Evolutionary conservation across 2,797 vertebrate species (phyloP).

Genomic region (Scleropages formosus): DNA sequence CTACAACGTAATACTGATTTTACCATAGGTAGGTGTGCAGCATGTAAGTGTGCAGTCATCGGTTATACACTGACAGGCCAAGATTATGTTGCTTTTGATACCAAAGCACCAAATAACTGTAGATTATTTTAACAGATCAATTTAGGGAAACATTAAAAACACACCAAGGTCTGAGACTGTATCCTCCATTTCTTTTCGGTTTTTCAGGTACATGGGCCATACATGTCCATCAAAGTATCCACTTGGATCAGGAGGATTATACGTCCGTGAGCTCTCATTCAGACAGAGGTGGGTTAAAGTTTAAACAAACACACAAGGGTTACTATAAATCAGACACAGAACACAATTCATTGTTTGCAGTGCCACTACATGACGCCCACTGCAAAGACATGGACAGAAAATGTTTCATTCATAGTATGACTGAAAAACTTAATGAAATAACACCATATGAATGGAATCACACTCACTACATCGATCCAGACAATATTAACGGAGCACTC

Average conservation of each 20-base stretch:
- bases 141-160: constrained; percentile 27
- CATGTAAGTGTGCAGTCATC: too few relatives aligned
- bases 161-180: constrained; percentile 68
- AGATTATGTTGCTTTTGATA: too few relatives aligned
- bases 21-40: too few relatives aligned
- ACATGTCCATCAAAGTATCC: constrained; percentile 87
- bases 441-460: not conserved
- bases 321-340: constrained; percentile 2
- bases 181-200: constrained; percentile 74
- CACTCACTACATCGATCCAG: too few relatives aligned
- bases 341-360: not conserved
- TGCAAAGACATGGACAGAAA: not conserved
- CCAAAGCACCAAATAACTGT: too few relatives aligned
- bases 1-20: too few relatives aligned
- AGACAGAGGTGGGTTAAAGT: constrained; percentile 25
- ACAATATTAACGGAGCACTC: too few relatives aligned
- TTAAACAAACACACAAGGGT: constrained; percentile 2
- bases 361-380: not conserved
- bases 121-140: not conserved
- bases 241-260: constrained; percentile 81
- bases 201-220: constrained; percentile 92
- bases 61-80: too few relatives aligned
- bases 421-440: not conserved
- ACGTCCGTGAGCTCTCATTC: constrained; percentile 73
- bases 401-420: not conserved